Evolutionary conservation across 2,888 invertebrate species (phyloP).

Genomic region (Amphipyra berbera): DNA sequence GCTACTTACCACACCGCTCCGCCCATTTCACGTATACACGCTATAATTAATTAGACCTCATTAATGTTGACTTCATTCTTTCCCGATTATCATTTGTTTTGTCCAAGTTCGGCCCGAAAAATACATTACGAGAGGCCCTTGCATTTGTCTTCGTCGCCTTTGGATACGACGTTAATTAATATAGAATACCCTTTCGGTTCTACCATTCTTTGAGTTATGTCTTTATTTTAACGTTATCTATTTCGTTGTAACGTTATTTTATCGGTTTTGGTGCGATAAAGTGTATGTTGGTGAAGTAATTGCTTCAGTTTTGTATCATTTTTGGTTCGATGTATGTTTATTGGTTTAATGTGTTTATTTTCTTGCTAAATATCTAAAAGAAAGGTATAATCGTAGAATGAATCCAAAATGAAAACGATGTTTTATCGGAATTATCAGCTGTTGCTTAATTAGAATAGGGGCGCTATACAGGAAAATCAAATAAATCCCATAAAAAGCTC

Average conservation of each 20-base stretch:
- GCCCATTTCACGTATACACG: slow-evolving; percentile 64
- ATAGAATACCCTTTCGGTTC: slow-evolving; percentile 86
- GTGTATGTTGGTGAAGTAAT: slow-evolving; percentile 48
- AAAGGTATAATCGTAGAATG: too few species aligned
- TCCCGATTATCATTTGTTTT: slow-evolving; percentile 89
- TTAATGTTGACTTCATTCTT: slow-evolving; percentile 88
- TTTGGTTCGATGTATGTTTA: slow-evolving; percentile 30
- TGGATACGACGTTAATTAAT: slow-evolving; percentile 86
- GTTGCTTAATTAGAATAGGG: too few species aligned
- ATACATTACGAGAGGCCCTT: slow-evolving; percentile 84
- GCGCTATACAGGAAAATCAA: too few species aligned
- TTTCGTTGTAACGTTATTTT: slow-evolving; percentile 48
- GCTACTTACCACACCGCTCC: slow-evolving; percentile 44
- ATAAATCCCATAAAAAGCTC: too few species aligned
- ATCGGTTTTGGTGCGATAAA: slow-evolving; percentile 40
- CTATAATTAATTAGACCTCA: slow-evolving; percentile 84
- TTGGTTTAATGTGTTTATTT: slow-evolving; percentile 16
- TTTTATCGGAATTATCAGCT: too few species aligned
- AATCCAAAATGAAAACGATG: too few species aligned
- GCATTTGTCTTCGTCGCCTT: slow-evolving; percentile 88
- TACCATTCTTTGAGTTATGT: slow-evolving; percentile 78
- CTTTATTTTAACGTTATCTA: slow-evolving; percentile 68
- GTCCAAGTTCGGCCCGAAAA: slow-evolving; percentile 83
- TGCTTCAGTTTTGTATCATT: slow-evolving; percentile 40
- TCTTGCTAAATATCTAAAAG: not conserved